These are phyloP conservation scores for Apeira syringaria DNA, from an alignment of 2,888 invertebrate genomes.

Conservation along the genomic window DNA sequence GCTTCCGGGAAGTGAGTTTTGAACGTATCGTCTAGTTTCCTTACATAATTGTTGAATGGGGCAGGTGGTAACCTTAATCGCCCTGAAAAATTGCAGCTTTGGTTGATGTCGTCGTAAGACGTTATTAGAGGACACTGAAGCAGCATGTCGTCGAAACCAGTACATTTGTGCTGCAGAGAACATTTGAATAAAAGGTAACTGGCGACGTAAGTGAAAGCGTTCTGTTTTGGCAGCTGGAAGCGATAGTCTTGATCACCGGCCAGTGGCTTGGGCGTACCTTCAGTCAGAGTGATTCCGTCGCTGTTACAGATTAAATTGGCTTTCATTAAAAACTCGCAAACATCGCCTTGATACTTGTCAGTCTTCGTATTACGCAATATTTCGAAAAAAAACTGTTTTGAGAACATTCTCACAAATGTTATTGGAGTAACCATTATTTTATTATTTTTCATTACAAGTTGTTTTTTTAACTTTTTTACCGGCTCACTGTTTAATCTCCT, in stretches of 20 bases:
- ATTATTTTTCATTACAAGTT: not conserved
- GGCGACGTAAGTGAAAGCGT: not conserved
- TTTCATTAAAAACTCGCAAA: not conserved
- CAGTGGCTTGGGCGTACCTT: not conserved
- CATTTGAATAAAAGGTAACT: conserved; percentile 2
- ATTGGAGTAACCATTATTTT: not conserved
- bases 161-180: not conserved
- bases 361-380: not conserved
- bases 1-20: not conserved
- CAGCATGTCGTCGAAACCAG: not conserved
- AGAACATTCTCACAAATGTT: not conserved
- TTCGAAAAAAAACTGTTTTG: not conserved
- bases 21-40: not conserved
- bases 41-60: not conserved
- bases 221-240: not conserved
- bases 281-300: not conserved
- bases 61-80: not conserved
- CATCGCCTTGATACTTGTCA: not conserved
- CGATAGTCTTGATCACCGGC: not conserved
- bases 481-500: not conserved
- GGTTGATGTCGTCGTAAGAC: not conserved
- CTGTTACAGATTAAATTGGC: not conserved
- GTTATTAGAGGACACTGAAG: not conserved
- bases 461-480: not conserved
- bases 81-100: not conserved